Conservation (phyloP, 1,140 invertebrate genomes). For the Magallana ariakensis region DNA sequence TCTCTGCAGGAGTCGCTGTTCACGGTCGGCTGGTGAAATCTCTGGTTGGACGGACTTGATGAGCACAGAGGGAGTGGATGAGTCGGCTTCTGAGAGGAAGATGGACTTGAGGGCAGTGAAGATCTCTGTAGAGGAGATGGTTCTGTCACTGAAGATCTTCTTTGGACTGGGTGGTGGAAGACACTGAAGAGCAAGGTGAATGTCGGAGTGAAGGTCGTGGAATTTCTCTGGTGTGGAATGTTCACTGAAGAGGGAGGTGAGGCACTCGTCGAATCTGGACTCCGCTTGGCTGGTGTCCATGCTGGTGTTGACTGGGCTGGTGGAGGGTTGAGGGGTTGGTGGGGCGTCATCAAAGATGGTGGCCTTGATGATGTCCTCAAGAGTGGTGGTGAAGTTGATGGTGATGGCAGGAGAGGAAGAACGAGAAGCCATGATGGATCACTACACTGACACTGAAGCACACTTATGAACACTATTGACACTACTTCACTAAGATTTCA, state of each 20-base stretch:
- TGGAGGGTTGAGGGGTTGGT: neutral
- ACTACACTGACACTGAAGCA: neutral
- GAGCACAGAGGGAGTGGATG: slow-evolving; percentile 36
- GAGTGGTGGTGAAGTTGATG: slow-evolving; percentile 11
- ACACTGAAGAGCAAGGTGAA: slow-evolving; percentile 55
- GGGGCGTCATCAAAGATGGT: slow-evolving; percentile 6
- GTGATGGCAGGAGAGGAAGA: neutral
- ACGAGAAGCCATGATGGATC: neutral
- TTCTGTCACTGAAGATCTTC: slow-evolving; percentile 35
- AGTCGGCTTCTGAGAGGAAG: slow-evolving; percentile 33
- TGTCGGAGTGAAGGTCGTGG: no score
- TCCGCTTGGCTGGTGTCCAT: no score
- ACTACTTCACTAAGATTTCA: neutral
- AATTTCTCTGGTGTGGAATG: slow-evolving; percentile 30
- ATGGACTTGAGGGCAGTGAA: slow-evolving; percentile 53
- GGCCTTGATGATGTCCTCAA: slow-evolving; percentile 39
- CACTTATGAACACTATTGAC: neutral
- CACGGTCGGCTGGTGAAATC: slow-evolving; percentile 43
- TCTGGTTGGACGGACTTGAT: slow-evolving; percentile 43
- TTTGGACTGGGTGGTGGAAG: slow-evolving; percentile 36
- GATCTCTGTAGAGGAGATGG: slow-evolving; percentile 47
- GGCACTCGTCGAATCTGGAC: slow-evolving; percentile 54
- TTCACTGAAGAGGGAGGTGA: slow-evolving; percentile 46
- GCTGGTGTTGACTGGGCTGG: neutral
- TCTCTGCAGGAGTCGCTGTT: slow-evolving; percentile 58